Base-by-base conservation (phyloP, 1,140 invertebrate genomes). In the Apis florea region DNA sequence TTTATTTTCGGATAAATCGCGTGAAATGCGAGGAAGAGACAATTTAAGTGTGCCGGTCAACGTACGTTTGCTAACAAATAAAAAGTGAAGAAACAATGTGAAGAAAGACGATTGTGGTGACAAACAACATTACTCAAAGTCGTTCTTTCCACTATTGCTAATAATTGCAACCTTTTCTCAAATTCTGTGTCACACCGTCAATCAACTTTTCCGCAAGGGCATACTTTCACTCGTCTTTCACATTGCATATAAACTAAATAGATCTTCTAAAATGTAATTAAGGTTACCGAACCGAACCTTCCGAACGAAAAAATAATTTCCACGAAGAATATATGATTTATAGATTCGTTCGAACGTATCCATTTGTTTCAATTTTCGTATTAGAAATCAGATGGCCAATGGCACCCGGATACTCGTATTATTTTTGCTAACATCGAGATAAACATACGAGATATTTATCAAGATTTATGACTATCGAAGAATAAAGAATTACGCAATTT, bases 331-430 rank as follows among this genome's bases (percentile, higher is more conserved):
- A 24, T 6, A 19, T 69, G 68, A 69, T 69, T 69, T 69, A 69
- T 69, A 51, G 68, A 53, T 24, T 11, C 47, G 49, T 26, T 69
- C 49, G 47, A 53, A 11, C 10, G 24, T 11, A 15, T 69, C 19
- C 68, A 69, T 69, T 69, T 69, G 19, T 69, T 53, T 69, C 15
- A 19, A 69, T 69, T 53, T 53, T 69, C 47, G n/a, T n/a, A 26
- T 69, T 51, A 69, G 47, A 69, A n/a, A 47, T 67, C 21, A 11
- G 11, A 66, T 15, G 63, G 11, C 17, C n/a, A 58, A 58, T n/a
- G 56, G 21, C 11, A n/a, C 21, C 56, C n/a, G n/a, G n/a, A n/a
- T n/a, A n/a, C n/a, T 59, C 59, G 19, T 19, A n/a, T 11, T 17
- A 6, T 47, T 47, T 68, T 49, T 8, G 8, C 66, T 49, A 69